phyloP scores from a whole-genome alignment of 1,140 invertebrate species.

The Bicyclus anynana region DNA sequence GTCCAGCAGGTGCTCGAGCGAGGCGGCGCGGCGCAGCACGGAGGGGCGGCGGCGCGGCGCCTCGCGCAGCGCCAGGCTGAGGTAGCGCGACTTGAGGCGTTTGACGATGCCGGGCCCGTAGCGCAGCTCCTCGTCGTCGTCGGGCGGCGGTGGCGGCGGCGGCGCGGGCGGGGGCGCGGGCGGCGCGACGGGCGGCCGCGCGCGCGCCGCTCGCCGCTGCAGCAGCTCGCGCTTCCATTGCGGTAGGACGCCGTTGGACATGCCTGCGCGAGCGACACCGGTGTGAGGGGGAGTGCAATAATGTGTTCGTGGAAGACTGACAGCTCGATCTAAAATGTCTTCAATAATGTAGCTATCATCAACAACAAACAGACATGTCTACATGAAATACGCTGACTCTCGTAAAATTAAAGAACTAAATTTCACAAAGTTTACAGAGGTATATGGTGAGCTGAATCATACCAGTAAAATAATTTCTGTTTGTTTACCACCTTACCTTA shows the following conservation, averaged over 20 bases:
- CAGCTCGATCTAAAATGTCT: too few species aligned
- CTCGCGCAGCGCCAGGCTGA: slow-evolving; percentile 87
- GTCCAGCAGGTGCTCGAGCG: slow-evolving; percentile 90
- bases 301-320: too few species aligned
- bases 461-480: too few species aligned
- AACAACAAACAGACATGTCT: too few species aligned
- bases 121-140: slow-evolving; percentile 86
- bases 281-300: too few species aligned
- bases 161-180: slow-evolving; percentile 37
- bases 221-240: slow-evolving; percentile 88
- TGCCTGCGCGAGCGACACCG: slow-evolving; percentile 39
- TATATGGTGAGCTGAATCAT: too few species aligned
- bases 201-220: slow-evolving; percentile 76
- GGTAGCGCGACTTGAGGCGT: slow-evolving; percentile 89
- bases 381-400: too few species aligned
- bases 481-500: too few species aligned
- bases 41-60: slow-evolving; percentile 80
- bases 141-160: slow-evolving; percentile 47
- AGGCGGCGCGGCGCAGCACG: slow-evolving; percentile 87
- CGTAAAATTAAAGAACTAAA: too few species aligned
- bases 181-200: slow-evolving; percentile 29
- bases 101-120: slow-evolving; percentile 96
- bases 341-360: too few species aligned
- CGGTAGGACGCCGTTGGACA: slow-evolving; percentile 74
- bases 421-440: too few species aligned